Evolutionary conservation across 2,797 vertebrate genomes (phyloP), one percentile per base, ranked within the genome.

Genomic region (Spinus olivaceus): DNA sequence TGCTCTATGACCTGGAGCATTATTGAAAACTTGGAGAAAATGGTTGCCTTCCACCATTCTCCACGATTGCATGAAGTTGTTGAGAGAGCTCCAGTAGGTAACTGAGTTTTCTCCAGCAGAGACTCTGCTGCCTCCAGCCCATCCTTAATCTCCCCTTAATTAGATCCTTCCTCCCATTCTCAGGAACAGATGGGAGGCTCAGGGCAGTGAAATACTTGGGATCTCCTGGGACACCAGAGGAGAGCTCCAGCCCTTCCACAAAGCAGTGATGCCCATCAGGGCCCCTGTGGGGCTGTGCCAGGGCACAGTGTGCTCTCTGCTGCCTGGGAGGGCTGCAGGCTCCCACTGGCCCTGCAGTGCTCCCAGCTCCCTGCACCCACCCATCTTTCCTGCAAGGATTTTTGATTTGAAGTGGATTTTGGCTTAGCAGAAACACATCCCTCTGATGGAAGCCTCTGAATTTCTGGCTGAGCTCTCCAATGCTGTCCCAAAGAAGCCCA

Each of bases 111-210:
- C 71, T 92, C 61, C 91, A 89, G 81, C 84, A 90, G 94, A 73
- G 64, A 42, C 35, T 85, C 42, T 67, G 69, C 69, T 87, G 91
- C 92, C 94, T 91, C n/a, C 1, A 86, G 91, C 71, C 76, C 39
- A 17, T 71, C 37, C 2, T 81, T 92, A 94, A 94, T 86, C 88
- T 94, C 25, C 28, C 30, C 42, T 95, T 96, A 96, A 95, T 95
- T 83, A 95, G 83, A 81, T 90, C 79, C 70, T 81, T 86, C 81
- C 56, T 88, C 39, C 70, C 59, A 10, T 91, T 70, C 63, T 69
- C 65, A 23, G 81, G 81, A 89, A 41, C 81, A 91, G 74, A 96
- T 91, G 90, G 81, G 56, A 83, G 15, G 76, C 86, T 91, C 49
- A 60, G 56, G 91, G 76, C 94, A 78, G 82, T 85, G 81, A 90